Evolutionary conservation across 2,797 vertebrate genomes (phyloP).

Genomic region (Paramormyrops hopkinsi): DNA sequence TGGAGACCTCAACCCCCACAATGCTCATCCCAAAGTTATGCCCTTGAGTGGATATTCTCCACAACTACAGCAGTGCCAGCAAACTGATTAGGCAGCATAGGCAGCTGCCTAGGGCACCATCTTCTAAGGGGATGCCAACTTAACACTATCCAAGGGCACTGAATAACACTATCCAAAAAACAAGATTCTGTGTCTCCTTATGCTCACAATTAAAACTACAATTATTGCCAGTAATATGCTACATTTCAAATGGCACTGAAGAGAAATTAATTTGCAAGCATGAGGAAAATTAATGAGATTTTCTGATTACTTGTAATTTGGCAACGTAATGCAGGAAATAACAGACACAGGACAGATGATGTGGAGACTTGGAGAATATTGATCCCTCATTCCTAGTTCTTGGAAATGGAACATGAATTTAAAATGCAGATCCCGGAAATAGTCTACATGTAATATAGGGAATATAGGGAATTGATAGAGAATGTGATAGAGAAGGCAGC

Average conservation of each 20-base stretch:
- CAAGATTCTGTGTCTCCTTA: neutral
- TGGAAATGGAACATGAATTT: neutral
- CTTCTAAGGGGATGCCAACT: neutral
- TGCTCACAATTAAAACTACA: neutral
- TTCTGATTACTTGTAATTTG: conserved; percentile 2
- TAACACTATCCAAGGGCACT: no score
- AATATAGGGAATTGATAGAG: neutral
- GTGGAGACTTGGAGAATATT: neutral
- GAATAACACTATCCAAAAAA: neutral
- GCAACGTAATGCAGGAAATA: neutral
- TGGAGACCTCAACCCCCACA: neutral
- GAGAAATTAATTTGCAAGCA: neutral
- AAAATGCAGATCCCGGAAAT: neutral
- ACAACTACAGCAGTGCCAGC: neutral
- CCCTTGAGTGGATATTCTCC: neutral
- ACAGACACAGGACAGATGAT: neutral
- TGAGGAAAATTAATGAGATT: neutral
- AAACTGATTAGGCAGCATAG: neutral
- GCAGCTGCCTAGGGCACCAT: neutral
- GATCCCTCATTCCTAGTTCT: neutral
- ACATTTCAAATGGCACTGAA: neutral
- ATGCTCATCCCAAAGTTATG: no score
- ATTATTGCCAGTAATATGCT: neutral
- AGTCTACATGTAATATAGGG: neutral
- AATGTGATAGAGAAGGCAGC: neutral